phyloP scores from a whole-genome alignment of 2,113 vertebrate species.

The Lophotis ruficrista region DNA sequence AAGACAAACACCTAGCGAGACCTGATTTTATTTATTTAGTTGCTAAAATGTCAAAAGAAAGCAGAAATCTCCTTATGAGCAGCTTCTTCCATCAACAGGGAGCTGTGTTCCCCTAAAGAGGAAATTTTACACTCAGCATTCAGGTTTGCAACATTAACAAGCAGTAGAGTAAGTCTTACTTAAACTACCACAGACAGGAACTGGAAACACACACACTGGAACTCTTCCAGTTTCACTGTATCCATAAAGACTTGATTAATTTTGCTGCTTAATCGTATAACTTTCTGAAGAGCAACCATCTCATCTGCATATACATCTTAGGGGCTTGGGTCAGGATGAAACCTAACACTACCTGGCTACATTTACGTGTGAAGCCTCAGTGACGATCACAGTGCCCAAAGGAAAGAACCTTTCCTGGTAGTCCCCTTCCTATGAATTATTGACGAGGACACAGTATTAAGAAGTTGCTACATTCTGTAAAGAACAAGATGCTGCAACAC shows the following conservation, averaged over 20 bases:
- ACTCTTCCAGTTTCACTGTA: neutral
- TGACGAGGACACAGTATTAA: neutral
- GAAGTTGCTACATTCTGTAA: neutral
- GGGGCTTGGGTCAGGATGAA: neutral
- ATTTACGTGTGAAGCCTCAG: neutral
- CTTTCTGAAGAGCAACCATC: neutral
- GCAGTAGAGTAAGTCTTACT: neutral
- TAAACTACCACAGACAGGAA: neutral
- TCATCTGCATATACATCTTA: neutral
- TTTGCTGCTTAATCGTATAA: neutral
- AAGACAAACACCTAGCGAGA: neutral
- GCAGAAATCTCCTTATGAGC: slow-evolving; percentile 14
- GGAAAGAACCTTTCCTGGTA: neutral
- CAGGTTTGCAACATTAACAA: neutral
- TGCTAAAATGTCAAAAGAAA: slow-evolving; percentile 29
- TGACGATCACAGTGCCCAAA: neutral
- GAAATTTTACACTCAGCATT: neutral
- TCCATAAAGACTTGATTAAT: neutral
- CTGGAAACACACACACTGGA: neutral
- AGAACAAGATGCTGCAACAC: neutral
- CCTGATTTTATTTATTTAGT: neutral
- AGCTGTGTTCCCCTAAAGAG: neutral
- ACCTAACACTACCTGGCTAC: neutral
- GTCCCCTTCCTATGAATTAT: neutral
- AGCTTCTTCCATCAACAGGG: slow-evolving; percentile 2